Evolutionary conservation across 2,888 invertebrate species (phyloP).

Genomic region (Notodonta ziczac): DNA sequence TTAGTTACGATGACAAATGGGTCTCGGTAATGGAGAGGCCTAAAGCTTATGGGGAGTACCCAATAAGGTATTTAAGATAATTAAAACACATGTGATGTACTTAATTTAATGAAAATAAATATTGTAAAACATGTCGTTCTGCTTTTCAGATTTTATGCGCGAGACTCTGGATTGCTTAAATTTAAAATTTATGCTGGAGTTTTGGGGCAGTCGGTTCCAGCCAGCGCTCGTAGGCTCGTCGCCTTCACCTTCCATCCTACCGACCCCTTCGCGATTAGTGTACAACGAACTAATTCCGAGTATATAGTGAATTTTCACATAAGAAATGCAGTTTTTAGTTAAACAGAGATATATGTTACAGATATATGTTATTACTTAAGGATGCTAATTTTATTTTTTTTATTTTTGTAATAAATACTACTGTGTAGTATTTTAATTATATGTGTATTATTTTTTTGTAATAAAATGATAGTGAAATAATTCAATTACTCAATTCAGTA

Average conservation of each 20-base stretch:
- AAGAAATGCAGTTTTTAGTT: slow-evolving; percentile 85
- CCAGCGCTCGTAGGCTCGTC: slow-evolving; percentile 91
- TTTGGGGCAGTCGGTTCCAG: slow-evolving; percentile 88
- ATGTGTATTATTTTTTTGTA: neutral
- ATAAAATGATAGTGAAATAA: neutral
- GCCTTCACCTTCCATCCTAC: slow-evolving; percentile 98
- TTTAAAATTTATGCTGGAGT: slow-evolving; percentile 95
- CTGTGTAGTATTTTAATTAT: slow-evolving; percentile 38
- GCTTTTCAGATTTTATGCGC: slow-evolving; percentile 89
- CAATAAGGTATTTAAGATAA: slow-evolving; percentile 88
- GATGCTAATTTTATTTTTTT: neutral
- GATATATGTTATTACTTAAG: neutral
- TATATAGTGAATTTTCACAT: slow-evolving; percentile 98
- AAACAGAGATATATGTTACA: slow-evolving; percentile 23
- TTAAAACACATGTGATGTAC: too few species aligned
- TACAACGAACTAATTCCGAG: slow-evolving; percentile 95
- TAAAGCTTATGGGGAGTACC: slow-evolving; percentile 95
- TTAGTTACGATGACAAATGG: slow-evolving; percentile 98
- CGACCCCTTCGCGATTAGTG: slow-evolving; percentile 98
- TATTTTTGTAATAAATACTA: slow-evolving; percentile 30
- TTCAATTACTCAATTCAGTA: too few species aligned
- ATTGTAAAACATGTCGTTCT: slow-evolving; percentile 7
- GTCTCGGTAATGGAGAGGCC: slow-evolving; percentile 98
- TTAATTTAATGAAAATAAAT: too few species aligned
- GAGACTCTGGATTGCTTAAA: slow-evolving; percentile 91